Percentiles rank a stretch among this genome's conserved stretches.
phyloP scores from a whole-genome alignment of 2,888 invertebrate genomes.

The Caenorhabditis sp. region DNA sequence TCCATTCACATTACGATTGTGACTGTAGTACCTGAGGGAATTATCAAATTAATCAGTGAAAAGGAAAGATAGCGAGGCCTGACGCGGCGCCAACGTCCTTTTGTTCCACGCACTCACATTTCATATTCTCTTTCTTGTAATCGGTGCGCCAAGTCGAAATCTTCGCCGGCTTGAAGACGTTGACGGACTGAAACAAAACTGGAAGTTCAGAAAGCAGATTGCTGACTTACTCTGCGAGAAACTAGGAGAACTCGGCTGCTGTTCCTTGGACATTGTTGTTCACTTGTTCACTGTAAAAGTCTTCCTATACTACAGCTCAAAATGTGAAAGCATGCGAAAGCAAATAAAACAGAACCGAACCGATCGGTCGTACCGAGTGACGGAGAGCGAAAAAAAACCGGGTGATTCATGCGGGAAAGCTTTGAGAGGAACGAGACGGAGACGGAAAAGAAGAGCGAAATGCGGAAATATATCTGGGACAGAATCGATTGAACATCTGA shows the following conservation, averaged over 20 bases:
- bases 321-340: too few relatives aligned
- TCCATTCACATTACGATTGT: slow-evolving; percentile 61
- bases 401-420: slow-evolving; percentile 36
- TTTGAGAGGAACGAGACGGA: slow-evolving; percentile 19
- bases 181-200: slow-evolving; percentile 42
- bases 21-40: slow-evolving; percentile 54
- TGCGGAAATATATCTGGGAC: slow-evolving; percentile 42
- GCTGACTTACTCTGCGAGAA: slow-evolving; percentile 52
- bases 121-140: slow-evolving; percentile 56
- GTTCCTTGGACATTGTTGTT: slow-evolving; percentile 31
- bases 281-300: background rate
- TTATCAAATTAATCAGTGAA: slow-evolving; percentile 51
- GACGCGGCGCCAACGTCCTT: background rate
- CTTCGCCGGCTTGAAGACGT: slow-evolving; percentile 57
- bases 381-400: slow-evolving; percentile 9
- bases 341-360: slow-evolving; percentile 33
- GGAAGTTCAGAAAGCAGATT: background rate
- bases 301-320: background rate
- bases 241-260: slow-evolving; percentile 35
- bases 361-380: too few relatives aligned
- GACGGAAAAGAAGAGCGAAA: slow-evolving; percentile 23
- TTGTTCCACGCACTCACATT: slow-evolving; percentile 37
- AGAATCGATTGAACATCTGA: slow-evolving; percentile 51
- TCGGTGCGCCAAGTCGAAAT: slow-evolving; percentile 53
- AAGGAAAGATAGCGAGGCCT: background rate